Base-by-base conservation (phyloP, 2,888 invertebrate species). In the Ephialtes manifestator region DNA sequence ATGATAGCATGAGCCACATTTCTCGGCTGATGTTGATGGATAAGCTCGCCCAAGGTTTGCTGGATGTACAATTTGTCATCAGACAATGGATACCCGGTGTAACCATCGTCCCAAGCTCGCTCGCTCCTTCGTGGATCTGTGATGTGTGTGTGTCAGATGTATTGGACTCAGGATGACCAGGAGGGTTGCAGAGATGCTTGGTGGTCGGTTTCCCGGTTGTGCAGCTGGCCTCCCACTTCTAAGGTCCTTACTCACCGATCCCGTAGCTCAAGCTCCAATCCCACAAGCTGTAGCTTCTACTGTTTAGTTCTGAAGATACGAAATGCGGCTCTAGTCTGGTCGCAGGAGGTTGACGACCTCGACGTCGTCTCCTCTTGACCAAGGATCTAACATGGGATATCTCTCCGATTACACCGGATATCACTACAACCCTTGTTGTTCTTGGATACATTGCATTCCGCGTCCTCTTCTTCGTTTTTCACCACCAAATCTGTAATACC, bases 11-110 rank as follows among this genome's bases (percentile, higher is more conserved):
- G 43, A 71, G 51, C 39, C 67, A 72, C 70, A 84, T 74, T 75
- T 85, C 71, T 76, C 79, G 35, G 46, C 46, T 80, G 91, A 90
- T 91, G 89, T 90, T 90, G 91, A 91, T 92, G 88, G 89, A 91
- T 91, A 89, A 88, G 84, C 87, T 84, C 67, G 74, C 53, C 58
- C 86, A 76, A 86, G 86, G 87, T 75, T 83, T 79, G 86, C 87
- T 75, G 86, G 89, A 89, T 89, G 87, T 84, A 85, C 90, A 89
- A 92, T 92, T 92, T 91, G 91, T 92, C 92, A 92, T 90, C 84
- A 87, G 76, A 90, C 90, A 90, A 90, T 89, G 87, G 88, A 88
- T 67, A 78, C 77, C 31, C 78, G n/a, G 18, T 65, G 74, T 74
- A 81, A 71, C 71, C 28, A 71, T 71, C 24, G 74, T 31, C 46